phyloP scores from a whole-genome alignment of 1,140 invertebrate species.

The Helicoverpa zea region DNA sequence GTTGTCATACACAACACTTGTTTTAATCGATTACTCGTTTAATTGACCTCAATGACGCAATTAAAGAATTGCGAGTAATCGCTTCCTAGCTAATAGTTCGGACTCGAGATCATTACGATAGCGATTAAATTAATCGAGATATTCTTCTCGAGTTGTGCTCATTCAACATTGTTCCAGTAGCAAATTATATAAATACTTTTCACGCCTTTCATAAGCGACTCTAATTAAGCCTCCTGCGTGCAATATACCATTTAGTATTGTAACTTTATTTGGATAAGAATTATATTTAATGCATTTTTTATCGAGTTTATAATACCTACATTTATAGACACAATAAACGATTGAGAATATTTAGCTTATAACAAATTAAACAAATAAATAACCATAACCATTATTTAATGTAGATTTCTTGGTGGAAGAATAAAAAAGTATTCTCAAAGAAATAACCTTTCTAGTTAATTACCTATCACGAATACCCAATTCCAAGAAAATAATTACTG shows the following conservation, averaged over 20 bases:
- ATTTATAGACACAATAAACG: too few species aligned
- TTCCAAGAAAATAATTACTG: too few species aligned
- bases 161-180: not conserved
- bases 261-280: not conserved
- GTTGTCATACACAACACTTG: not conserved
- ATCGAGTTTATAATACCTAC: too few species aligned
- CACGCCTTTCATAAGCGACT: not conserved
- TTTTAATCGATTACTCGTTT: slow-evolving; percentile 13
- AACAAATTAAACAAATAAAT: too few species aligned
- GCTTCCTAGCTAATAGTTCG: not conserved
- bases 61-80: slow-evolving; percentile 22
- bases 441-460: too few species aligned
- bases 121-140: slow-evolving; percentile 12
- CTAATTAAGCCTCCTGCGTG: not conserved
- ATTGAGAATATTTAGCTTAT: too few species aligned
- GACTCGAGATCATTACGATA: not conserved
- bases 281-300: not conserved
- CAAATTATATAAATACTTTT: not conserved
- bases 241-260: not conserved
- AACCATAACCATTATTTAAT: too few species aligned
- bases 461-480: too few species aligned
- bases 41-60: slow-evolving; percentile 26
- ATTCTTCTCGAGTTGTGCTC: not conserved
- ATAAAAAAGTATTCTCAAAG: too few species aligned
- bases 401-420: too few species aligned